Evolutionary conservation across 1,140 invertebrate species (phyloP).

Genomic region (Spodoptera frugiperda): DNA sequence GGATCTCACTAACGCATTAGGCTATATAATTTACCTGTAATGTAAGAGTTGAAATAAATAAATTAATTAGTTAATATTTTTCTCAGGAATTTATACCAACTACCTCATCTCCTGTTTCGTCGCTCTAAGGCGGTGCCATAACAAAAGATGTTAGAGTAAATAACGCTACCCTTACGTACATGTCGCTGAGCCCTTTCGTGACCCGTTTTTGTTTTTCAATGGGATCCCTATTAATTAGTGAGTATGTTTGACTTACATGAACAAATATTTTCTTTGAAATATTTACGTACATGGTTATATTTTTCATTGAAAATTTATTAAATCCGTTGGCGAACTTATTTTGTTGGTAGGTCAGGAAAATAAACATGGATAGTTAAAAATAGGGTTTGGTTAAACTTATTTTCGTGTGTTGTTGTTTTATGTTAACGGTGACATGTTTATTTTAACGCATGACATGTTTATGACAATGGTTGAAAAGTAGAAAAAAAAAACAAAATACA

Average conservation of each 20-base stretch:
- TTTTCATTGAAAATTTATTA: not conserved
- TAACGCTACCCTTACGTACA: constrained; percentile 21
- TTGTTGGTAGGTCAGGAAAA: not conserved
- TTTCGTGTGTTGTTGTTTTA: no score
- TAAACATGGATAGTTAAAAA: no score
- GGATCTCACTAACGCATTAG: no score
- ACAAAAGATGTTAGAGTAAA: constrained; percentile 41
- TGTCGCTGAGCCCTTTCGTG: constrained; percentile 27
- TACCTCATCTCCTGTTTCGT: not conserved
- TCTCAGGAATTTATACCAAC: not conserved
- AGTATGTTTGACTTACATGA: constrained; percentile 18
- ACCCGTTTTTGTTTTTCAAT: constrained; percentile 41
- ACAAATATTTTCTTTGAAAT: constrained; percentile 36
- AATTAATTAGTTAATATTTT: no score
- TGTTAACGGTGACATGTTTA: no score
- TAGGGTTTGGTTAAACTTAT: no score
- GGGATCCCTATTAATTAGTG: constrained; percentile 29
- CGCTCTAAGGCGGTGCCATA: not conserved
- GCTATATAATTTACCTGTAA: no score
- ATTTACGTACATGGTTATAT: not conserved
- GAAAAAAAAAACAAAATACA: no score
- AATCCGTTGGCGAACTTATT: not conserved
- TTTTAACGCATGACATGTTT: no score
- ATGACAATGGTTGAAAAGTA: no score
- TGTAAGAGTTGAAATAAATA: no score